Evolutionary conservation across 1,140 invertebrate genomes (phyloP), one percentile per base, ranked within the genome.

Genomic region (Brevipalpus yothersi): DNA sequence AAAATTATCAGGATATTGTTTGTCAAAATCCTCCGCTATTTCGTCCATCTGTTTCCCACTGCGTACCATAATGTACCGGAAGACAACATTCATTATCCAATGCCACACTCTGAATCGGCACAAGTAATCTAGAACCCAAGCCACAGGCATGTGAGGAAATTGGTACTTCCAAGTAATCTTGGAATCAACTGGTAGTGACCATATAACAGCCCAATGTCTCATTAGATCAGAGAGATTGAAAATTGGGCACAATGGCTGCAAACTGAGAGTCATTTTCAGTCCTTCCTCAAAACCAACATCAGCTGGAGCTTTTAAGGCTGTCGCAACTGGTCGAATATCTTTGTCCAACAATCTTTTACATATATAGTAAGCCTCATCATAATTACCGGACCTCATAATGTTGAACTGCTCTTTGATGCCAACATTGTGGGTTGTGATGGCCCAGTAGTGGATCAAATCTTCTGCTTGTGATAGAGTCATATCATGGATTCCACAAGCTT

Each of bases 381-480:
- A 65, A 43, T 65, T 69, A 0, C 73, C 75, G 0, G 67, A 64
- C 61, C 77, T 79, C 21, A 79, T 72, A 7, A 39, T 23, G 64
- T 80, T 81, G 62, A 72, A 77, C 77, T 76, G 78, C 64, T 91
- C 85, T 62, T 86, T 77, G 15, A 89, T 79, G 3, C 88, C 88
- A 53, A 91, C 74, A 64, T 84, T 69, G 65, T 80, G 76, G 1
- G 85, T 85, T 41, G 90, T 78, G 1, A 84, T 79, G 53, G 78
- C 75, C 86, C 86, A 91, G 63, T 88, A 79, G 67, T 91, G 84
- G 4, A 83, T 69, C 57, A 85, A 80, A 12, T 79, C 80, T 54
- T 84, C 79, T 19, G 81, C 66, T 56, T 83, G 80, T 23, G 77
- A 74, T 11, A 74, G 65, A 19, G 72, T 74, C 4, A 68, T 66